Base-by-base conservation (phyloP, 2,888 invertebrate genomes). In the Lapara coniferarum region DNA sequence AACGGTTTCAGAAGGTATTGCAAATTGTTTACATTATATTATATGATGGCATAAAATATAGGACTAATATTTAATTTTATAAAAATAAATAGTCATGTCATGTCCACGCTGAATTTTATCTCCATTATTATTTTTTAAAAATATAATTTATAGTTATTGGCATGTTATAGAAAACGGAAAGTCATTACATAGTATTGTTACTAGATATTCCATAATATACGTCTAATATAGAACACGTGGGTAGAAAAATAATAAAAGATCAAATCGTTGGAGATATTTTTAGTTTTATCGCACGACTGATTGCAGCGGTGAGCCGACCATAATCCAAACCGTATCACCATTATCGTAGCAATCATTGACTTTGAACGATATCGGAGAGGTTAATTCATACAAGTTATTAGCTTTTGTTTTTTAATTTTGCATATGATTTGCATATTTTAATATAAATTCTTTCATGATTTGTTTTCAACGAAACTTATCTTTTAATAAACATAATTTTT, bases 361-460 rank as follows among this genome's bases (percentile, higher is more conserved):
- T 63, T 63, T 63, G 46, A 63, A 63, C 59, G 59, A 49, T 63
- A 63, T 44, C 14, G 25, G 1, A 13, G 16, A 53, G 57, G 57
- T 58, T 30, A 37, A 37, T 58, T 58, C 2, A 0, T 37, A 30
- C 12, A 58, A 14, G 14, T 14, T 37, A 25, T 13, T 25, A 25
- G 25, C 12, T 25, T 25, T 25, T 12, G 56, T 1, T 56, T 25
- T 56, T 37, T 8, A 25, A 37, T 37, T 37, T 37, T 7, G 7
- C 37, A 37, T 4, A 37, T 37, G 37, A 37, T 0, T 37, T 37
- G 37, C 37, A 37, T 37, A 37, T 37, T 37, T 37, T 37, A 37
- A 37, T 37, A 37, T 37, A 37, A 37, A 37, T 37, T 37, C 37
- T 37, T 37, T 1, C 8, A 37, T 37, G 8, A 4, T 0, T 37